Evolutionary conservation across 2,113 vertebrate genomes (phyloP), one percentile per base, ranked within the genome.

Genomic region (Hippolais icterina): DNA sequence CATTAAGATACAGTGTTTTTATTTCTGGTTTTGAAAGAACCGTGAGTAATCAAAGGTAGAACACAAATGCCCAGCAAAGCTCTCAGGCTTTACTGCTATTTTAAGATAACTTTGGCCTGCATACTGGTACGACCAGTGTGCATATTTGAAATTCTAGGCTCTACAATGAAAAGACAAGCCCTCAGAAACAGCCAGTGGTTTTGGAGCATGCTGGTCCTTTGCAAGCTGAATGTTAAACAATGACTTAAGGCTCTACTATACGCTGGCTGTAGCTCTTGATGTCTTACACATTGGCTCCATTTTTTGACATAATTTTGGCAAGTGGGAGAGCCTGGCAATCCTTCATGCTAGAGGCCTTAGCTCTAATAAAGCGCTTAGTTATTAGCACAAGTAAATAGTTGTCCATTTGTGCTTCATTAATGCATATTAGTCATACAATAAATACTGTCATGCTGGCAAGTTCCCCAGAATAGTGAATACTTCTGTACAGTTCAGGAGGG

Each of bases 261-360:
- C 35, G 41, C 78, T 96, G 87, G 54, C 90, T 89, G 69, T 72
- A 85, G 93, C 50, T 89, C 92, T 95, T 92, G 80, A 80, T 87
- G 92, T 63, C 93, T 96, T 91, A 70, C 63, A 88, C 54, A 4
- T 63, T 96, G 83, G 86, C 86, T 94, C 74, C 50, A 80, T 89
- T 96, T 97, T 96, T 94, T 93, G 90, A 96, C 94, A 95, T 92
- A 89, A 93, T 89, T 97, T 95, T 97, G 97, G 96, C 96, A 97
- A 96, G 81, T 87, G 65, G 65, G 69, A 59, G 52, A 77, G 79
- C 84, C 93, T 94, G 95, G 95, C 94, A 95, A 4, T 93, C 70
- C 75, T 77, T 93, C 89, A 39, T 87, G 78, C 92, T 94, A 65
- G 83, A 95, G 88, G 95, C 90, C 94, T 90, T 83, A 66, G 80